A percentile compares a stretch with the other conserved stretches of the same genome.
These are phyloP conservation scores for Brachirus orientalis DNA, from an alignment of 2,113 vertebrate genomes.

Conservation along the genomic window DNA sequence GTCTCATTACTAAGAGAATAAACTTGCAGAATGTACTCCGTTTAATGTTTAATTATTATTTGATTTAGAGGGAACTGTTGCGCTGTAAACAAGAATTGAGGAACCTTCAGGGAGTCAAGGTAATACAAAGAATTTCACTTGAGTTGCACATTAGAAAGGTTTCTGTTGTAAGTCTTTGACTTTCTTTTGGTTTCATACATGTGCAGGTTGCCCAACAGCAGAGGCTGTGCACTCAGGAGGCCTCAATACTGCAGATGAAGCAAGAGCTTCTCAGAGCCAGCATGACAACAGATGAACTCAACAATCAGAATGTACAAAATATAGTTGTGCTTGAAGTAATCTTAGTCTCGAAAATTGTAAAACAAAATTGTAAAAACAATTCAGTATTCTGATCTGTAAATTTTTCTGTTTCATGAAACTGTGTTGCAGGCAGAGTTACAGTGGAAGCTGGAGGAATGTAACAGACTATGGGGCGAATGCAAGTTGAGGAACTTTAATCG, in stretches of 20 bases:
- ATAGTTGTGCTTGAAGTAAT: not conserved
- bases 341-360: too few relatives aligned
- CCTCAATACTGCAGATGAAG: constrained; percentile 93
- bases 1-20: not conserved
- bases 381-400: too few relatives aligned
- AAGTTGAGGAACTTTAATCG: constrained; percentile 85
- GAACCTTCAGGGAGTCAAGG: constrained; percentile 94
- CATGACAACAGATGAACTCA: constrained; percentile 92
- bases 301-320: constrained; percentile 87
- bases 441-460: constrained; percentile 94
- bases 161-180: too few relatives aligned
- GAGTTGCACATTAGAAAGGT: too few relatives aligned
- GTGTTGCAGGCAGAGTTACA: constrained; percentile 88
- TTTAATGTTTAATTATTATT: constrained; percentile 49
- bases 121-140: constrained; percentile 64
- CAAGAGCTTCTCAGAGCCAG: constrained; percentile 91
- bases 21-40: too few relatives aligned
- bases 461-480: constrained; percentile 87
- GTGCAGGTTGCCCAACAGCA: constrained; percentile 94
- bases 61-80: constrained; percentile 90
- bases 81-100: constrained; percentile 93
- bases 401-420: not conserved
- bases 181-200: too few relatives aligned
- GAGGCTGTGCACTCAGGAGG: constrained; percentile 90
- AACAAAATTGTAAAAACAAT: too few relatives aligned